Evolutionary conservation across 2,113 vertebrate species (phyloP), one percentile per base, ranked within the genome.

Genomic region (Bombycilla garrulus): DNA sequence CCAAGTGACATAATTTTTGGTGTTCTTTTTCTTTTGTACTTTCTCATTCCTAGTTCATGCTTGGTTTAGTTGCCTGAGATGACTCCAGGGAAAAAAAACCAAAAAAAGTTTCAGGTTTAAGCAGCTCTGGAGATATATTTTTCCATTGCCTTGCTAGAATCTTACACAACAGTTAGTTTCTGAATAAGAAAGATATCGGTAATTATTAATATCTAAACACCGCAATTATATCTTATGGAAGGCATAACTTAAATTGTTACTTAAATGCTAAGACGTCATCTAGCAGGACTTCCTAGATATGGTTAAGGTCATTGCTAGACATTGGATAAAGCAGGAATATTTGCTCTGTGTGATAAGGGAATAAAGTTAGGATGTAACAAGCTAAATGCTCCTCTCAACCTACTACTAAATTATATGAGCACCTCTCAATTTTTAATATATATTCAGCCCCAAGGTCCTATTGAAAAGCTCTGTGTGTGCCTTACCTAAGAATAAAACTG

Each of bases 391-490:
- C 26, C 31, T 89, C 51, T 71, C 60, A 71, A 60, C 22, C 56
- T 33, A 5, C 71, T 26, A 28, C 81, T 80, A 78, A 88, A 57
- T 85, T 87, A 33, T 77, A 91, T 28, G 62, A 90, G 26, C 35
- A 24, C 54, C 18, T 93, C 58, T 91, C 85, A 58, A 24, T 87
- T 90, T 95, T 95, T 94, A 83, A 62, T 86, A 58, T 14, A 45
- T 88, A 42, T 80, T 90, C 86, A 90, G 42, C 90, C 82, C 54
- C 29, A 20, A 71, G 50, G 47, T 94, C 38, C 35, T 40, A 2
- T 56, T 58, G 26, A 53, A 77, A 47, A 17, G 7, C 74, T 79
- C 1, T 33, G 19, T 31, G 15, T 72, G 38, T 38, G 35, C 29
- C 45, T 80, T 65, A 26, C 35, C 58, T 23, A 6, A 13, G 25